Evolutionary conservation across 2,888 invertebrate genomes (phyloP).

Genomic region (Minunthozetes semirufus): DNA sequence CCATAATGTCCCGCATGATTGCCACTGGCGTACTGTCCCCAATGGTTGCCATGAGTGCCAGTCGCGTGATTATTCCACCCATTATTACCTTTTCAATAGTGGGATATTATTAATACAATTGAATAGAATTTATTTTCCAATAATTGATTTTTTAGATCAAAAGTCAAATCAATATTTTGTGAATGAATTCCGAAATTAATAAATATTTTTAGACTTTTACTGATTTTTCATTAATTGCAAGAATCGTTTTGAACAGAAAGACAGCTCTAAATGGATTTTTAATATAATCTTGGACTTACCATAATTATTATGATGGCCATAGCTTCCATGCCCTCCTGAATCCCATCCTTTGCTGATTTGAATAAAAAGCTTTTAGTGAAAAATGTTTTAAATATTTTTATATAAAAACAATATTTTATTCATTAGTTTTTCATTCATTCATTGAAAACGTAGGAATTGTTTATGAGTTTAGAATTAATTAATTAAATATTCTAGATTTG

Average conservation of each 20-base stretch:
- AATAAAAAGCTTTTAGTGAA: background rate
- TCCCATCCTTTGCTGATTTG: slow-evolving; percentile 8
- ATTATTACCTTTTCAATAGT: background rate
- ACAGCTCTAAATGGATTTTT: too few species aligned
- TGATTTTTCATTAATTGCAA: too few species aligned
- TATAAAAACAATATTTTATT: background rate
- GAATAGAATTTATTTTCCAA: background rate
- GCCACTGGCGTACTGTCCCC: background rate
- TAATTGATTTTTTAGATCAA: background rate
- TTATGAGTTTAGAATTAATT: too few species aligned
- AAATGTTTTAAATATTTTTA: background rate
- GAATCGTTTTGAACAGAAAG: too few species aligned
- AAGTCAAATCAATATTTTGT: background rate
- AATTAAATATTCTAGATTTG: too few species aligned
- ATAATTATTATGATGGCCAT: slow-evolving; percentile 16
- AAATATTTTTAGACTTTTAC: too few species aligned
- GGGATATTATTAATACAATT: background rate
- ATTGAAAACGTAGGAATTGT: too few species aligned
- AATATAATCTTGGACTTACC: background rate
- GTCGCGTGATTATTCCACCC: slow-evolving; percentile 2
- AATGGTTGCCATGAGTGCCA: background rate
- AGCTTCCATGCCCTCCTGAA: background rate
- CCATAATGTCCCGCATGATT: slow-evolving; percentile 15
- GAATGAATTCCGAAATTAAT: background rate
- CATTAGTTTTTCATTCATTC: background rate